Base-by-base conservation (phyloP, 2,113 vertebrate species). In the Cervus canadensis region DNA sequence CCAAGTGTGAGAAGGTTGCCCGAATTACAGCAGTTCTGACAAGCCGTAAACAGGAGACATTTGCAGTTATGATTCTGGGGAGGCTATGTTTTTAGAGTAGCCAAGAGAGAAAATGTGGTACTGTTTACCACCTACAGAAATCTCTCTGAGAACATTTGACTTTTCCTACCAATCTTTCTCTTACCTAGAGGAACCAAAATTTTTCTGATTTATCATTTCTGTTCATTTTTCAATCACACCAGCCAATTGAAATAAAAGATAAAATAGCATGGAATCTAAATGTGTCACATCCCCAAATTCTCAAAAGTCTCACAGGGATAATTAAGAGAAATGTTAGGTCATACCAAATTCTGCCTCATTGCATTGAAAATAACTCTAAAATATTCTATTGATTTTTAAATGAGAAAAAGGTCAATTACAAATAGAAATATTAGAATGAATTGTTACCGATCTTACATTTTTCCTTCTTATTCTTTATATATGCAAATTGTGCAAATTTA, bases 401-500 rank as follows among this genome's bases (percentile, higher is more conserved):
- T 88, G 28, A 94, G 36, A 79, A 83, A 89, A 89, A 64, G 1
- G n/a, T 43, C 54, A 59, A 50, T 91, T 89, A 26, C 2, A 83
- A 82, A 67, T 30, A 52, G 30, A 84, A 71, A 15, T 60, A 0
- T 45, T 33, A 60, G 7, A 81, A 94, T 95, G 54, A 84, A 71
- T 23, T 8, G 26, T 62, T 48, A 87, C 56, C 0, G 16, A 86
- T 26, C 98, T 99, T 98, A 98, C 97, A 93, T 98, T 97, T 98
- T 87, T 94, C n/a, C 94, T 98, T 98, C 83, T 91, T 98, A 91
- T 99, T 99, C 94, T 99, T 99, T 92, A 99, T 98, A 87, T 36
- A 71, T 71, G n/a, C n/a, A 71, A 23, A 23, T 36, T 36, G 64
- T 71, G 9, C 10, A 23, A 71, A 71, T 71, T 99, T 99, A 33